Evolutionary conservation across 2,797 vertebrate species (phyloP).

Genomic region (Danio aesculapii): DNA sequence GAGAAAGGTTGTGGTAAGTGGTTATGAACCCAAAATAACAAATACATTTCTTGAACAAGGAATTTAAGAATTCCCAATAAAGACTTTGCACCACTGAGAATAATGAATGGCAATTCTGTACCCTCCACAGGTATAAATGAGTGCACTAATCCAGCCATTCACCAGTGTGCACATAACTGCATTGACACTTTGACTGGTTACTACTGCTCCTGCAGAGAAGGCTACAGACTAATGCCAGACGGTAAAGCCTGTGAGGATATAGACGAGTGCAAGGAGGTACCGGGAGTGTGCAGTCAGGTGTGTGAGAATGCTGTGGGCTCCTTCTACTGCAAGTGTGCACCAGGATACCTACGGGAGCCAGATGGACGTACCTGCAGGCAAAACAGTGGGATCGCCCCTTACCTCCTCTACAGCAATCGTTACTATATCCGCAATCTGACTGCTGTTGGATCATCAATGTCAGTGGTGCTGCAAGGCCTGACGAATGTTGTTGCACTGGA

Average conservation of each 20-base stretch:
- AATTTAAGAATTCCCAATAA: no score
- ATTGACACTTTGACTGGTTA: conserved; percentile 76
- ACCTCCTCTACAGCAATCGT: conserved; percentile 76
- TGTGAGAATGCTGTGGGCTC: conserved; percentile 76
- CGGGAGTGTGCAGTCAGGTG: conserved; percentile 77
- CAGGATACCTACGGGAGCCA: conserved; percentile 75
- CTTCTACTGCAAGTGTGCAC: conserved; percentile 77
- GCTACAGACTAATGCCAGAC: conserved; percentile 78
- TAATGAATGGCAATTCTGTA: no score
- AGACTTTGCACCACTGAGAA: no score
- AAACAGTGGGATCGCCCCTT: conserved; percentile 76
- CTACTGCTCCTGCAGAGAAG: conserved; percentile 76
- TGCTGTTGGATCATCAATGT: conserved; percentile 72
- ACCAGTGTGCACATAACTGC: conserved; percentile 80
- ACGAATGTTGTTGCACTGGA: conserved; percentile 73
- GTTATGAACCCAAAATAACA: background rate
- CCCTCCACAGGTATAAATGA: conserved; percentile 75
- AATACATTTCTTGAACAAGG: background rate
- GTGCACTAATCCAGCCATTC: conserved; percentile 70
- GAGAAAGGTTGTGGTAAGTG: conserved; percentile 91
- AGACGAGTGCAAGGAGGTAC: conserved; percentile 74
- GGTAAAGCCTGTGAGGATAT: conserved; percentile 80
- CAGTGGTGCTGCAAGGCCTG: conserved; percentile 74
- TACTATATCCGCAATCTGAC: conserved; percentile 81
- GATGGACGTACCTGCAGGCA: conserved; percentile 78